Conservation (phyloP, 1,140 invertebrate species). For the Drosophila nannoptera region DNA sequence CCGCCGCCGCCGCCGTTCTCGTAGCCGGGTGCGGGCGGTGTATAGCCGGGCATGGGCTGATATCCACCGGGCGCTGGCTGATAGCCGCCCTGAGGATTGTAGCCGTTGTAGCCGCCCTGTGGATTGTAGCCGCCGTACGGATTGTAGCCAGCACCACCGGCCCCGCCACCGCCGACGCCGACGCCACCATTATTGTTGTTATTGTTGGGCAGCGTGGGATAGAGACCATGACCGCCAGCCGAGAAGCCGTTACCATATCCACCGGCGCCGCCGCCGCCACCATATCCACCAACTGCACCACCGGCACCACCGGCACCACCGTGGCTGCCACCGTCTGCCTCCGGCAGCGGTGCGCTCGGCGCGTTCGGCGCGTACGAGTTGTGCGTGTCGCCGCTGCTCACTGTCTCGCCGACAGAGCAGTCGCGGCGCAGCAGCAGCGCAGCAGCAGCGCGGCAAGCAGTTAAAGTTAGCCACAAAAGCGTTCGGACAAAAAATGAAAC, state of each 20-base stretch:
- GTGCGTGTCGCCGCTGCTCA: constrained; percentile 60
- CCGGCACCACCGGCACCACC: constrained; percentile 43
- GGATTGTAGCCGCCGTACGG: constrained; percentile 42
- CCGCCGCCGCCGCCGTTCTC: constrained; percentile 46
- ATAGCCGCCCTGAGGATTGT: constrained; percentile 55
- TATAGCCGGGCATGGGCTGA: constrained; percentile 61
- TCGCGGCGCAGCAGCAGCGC: constrained; percentile 34
- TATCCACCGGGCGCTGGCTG: constrained; percentile 52
- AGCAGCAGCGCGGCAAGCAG: constrained; percentile 36
- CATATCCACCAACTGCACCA: constrained; percentile 39
- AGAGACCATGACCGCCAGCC: constrained; percentile 75
- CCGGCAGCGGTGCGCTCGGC: constrained; percentile 65
- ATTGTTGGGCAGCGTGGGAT: constrained; percentile 66
- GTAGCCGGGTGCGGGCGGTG: constrained; percentile 61
- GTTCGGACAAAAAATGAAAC: constrained; percentile 22
- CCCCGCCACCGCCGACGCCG: too few relatives aligned
- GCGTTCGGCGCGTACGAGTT: constrained; percentile 68
- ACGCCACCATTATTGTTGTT: constrained; percentile 32
- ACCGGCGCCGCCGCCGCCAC: constrained; percentile 55
- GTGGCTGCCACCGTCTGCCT: constrained; percentile 41
- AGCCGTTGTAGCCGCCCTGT: constrained; percentile 51
- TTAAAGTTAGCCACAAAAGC: constrained; percentile 57
- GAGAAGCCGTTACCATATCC: constrained; percentile 75
- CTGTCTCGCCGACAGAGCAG: constrained; percentile 25
- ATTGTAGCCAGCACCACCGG: constrained; percentile 47